Base-by-base conservation (phyloP, 2,888 invertebrate genomes). In the Mylabris sibirica region DNA sequence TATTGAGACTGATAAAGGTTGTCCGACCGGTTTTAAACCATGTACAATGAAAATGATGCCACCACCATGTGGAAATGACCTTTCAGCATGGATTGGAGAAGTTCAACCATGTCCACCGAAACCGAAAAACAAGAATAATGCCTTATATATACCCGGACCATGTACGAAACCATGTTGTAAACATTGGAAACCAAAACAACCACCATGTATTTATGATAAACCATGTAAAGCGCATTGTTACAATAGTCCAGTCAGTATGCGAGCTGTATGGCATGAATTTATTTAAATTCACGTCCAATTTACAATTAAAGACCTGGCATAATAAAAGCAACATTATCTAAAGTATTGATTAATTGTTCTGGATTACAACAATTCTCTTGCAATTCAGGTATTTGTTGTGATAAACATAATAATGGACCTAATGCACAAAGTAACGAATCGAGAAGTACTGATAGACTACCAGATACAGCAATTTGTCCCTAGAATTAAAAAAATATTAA, bases 381-480 rank as follows among this genome's bases (percentile, higher is more conserved):
- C 41, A 94, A 85, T 77, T 92, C 92, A 0, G 95, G 94, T 44
- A 97, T 87, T 77, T 94, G 93, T 75, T 93, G 92, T 0, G 95
- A 93, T 68, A 98, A 88, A 80, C 95, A 93, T 76, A 97, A 87
- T 66, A 98, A 86, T 8, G 98, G 97, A 1, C 94, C 97, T 76
- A 97, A 87, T 1, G 97, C 94, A 84, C 98, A 98, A 35, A 98
- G 88, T 70, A 98, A 85, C 2, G 97, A 97, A 86, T 98, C 98
- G 72, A 98, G 86, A 14, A 98, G 87, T 14, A 98, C 96, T 0
- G 97, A 97, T 68, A 98, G 88, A 69, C 96, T 97, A 0, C 97
- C 98, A 0, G 97, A 97, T 17, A 98, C 97, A 0, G 97, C 96
- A 72, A 97, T 96, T 85, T 97, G 95, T 12, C 97, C 97, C 91